Evolutionary conservation across 2,888 invertebrate species (phyloP), one percentile per base, ranked within the genome.

Genomic region (Molorchus minor): DNA sequence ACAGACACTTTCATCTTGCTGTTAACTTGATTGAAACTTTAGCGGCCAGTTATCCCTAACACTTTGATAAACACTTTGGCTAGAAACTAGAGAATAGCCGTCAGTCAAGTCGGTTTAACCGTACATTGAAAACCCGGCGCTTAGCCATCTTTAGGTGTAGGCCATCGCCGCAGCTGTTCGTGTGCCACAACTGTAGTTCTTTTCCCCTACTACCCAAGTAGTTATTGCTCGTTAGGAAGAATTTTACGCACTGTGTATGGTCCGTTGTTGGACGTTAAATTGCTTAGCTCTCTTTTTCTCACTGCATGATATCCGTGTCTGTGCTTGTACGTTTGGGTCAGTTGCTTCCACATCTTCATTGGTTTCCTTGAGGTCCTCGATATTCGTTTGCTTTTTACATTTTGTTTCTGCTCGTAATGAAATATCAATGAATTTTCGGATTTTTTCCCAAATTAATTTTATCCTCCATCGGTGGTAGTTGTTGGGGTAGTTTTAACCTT

Each of bases 211-310:
- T 47, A 59, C 4, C 47, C 44, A n/a, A 69, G 43, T 2, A 53
- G 52, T 56, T 69, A 69, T 29, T 63, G 40, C 17, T 69, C 67
- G 56, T 68, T 60, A 12, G 67, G 64, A 13, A 69, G 41, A 3
- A 57, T 19, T 12, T 21, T 41, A 0, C 56, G 40, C 13, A 68
- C 47, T 7, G 49, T 64, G 38, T 58, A 66, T 13, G 64, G 61
- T 16, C 64, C 64, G 35, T 57, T 58, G 43, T 54, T 68, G 10
- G 8, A 3, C 1, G 20, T 54, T 35, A 25, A 44, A 58, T 4
- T 55, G 52, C 15, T 61, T 49, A 40, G 61, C 64, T 51, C 35
- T 57, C 15, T 25, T 53, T 1, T 52, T 13, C 16, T 56, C 54
- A 49, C 17, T 56, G 1, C 12, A 21, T 54, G 15, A 33, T 8